These are phyloP conservation scores for Agriotes lineatus DNA, from an alignment of 2,888 invertebrate species.

Conservation along the genomic window DNA sequence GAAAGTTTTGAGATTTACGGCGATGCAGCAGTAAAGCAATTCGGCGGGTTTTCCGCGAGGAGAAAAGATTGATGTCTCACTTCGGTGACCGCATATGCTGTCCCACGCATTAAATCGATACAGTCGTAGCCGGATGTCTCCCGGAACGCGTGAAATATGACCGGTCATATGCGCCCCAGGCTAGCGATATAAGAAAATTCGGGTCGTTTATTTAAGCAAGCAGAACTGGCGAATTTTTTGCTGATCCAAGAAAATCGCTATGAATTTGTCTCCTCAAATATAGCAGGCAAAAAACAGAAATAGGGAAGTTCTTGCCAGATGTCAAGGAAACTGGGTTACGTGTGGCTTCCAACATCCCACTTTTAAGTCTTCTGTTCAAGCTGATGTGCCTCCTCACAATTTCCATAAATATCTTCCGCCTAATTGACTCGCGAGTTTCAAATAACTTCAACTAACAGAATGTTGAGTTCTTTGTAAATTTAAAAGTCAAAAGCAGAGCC, in stretches of 20 bases:
- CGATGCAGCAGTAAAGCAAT: conserved; percentile 57
- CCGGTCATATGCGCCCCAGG: conserved; percentile 47
- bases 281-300: conserved; percentile 29
- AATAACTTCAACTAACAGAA: too few relatives aligned
- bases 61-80: conserved; percentile 61
- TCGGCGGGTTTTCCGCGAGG: conserved; percentile 49
- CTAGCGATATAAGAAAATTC: conserved; percentile 47
- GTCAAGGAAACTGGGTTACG: conserved; percentile 13
- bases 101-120: conserved; percentile 54
- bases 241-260: conserved; percentile 38
- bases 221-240: conserved; percentile 43
- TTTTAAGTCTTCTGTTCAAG: too few relatives aligned
- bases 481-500: too few relatives aligned
- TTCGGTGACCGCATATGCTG: conserved; percentile 60
- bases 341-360: background rate
- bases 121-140: conserved; percentile 50
- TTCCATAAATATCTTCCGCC: too few relatives aligned
- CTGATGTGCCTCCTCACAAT: too few relatives aligned
- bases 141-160: conserved; percentile 52
- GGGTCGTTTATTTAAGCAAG: conserved; percentile 48
- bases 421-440: too few relatives aligned
- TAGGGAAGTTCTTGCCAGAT: conserved; percentile 19
- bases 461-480: too few relatives aligned
- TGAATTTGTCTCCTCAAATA: conserved; percentile 38
- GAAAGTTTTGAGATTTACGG: conserved; percentile 59